Evolutionary conservation across 2,797 vertebrate species (phyloP).

Genomic region (Synaphobranchus kaupii): DNA sequence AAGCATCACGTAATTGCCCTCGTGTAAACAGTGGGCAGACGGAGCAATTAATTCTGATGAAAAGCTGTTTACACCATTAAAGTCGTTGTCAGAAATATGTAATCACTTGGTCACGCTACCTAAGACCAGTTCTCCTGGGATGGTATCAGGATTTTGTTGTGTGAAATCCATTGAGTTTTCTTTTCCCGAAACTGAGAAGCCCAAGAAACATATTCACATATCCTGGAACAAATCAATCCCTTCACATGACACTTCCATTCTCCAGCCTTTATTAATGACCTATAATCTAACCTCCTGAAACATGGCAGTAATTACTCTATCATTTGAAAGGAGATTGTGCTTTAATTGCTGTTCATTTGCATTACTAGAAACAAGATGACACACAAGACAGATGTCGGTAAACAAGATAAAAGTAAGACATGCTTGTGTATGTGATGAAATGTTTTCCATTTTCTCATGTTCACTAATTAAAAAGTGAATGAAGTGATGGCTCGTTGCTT

Average conservation of each 20-base stretch:
- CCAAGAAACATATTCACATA: conserved; percentile 59
- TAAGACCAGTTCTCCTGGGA: conserved; percentile 61
- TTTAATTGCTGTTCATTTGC: neutral
- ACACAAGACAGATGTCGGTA: neutral
- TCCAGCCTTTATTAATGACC: neutral
- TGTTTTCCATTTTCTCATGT: neutral
- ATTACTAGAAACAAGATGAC: neutral
- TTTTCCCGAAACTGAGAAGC: conserved; percentile 56
- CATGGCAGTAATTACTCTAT: neutral
- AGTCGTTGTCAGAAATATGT: conserved; percentile 61
- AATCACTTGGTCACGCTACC: conserved; percentile 61
- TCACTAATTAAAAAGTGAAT: neutral
- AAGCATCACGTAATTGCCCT: conserved; percentile 65
- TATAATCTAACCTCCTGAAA: conserved; percentile 3
- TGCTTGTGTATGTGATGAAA: neutral
- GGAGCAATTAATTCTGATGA: conserved; percentile 58
- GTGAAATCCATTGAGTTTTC: conserved; percentile 58
- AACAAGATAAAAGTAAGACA: neutral
- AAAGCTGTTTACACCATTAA: conserved; percentile 66
- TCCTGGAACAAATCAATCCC: conserved; percentile 59
- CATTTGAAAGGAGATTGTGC: conserved; percentile 21
- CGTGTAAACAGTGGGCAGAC: conserved; percentile 67
- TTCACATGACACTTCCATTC: conserved; percentile 58
- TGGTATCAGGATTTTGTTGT: conserved; percentile 61
- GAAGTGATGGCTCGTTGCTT: too few relatives aligned